Conservation (phyloP, 1,140 invertebrate genomes). For the Drosophila lini region DNA sequence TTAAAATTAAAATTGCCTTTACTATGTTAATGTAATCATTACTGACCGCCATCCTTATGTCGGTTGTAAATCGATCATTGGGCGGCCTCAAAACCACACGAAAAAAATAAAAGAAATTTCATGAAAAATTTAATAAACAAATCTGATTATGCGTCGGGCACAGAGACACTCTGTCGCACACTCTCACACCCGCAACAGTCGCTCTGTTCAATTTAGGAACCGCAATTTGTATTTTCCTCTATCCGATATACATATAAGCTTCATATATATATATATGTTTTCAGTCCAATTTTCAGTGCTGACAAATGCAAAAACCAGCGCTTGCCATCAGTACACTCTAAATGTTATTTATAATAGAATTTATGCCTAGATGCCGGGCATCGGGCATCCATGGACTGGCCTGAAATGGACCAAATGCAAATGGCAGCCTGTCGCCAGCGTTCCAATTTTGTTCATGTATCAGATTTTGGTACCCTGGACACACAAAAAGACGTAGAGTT, state of each 20-base stretch:
- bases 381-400: conserved; percentile 27
- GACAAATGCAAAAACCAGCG: conserved; percentile 75
- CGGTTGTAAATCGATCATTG: conserved; percentile 41
- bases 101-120: conserved; percentile 37
- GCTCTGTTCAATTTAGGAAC: conserved; percentile 72
- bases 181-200: conserved; percentile 11
- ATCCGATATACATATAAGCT: conserved; percentile 17
- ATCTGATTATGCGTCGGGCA: conserved; percentile 73
- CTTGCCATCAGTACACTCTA: conserved; percentile 44
- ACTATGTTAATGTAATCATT: conserved; percentile 17
- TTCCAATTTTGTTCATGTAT: conserved; percentile 64
- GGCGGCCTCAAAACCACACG: conserved; percentile 40
- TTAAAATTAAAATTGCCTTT: neutral
- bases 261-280: conserved; percentile 19
- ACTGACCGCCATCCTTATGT: conserved; percentile 4
- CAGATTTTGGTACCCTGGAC: conserved; percentile 31
- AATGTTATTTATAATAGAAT: conserved; percentile 83
- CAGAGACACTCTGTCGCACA: conserved; percentile 28
- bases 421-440: conserved; percentile 70
- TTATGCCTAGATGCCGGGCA: conserved; percentile 66
- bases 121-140: conserved; percentile 66
- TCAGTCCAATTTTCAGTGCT: conserved; percentile 75
- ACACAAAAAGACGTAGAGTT: neutral
- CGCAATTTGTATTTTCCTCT: conserved; percentile 71
- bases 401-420: conserved; percentile 63